phyloP scores from a whole-genome alignment of 2,888 invertebrate species.

The Sericinus montela region DNA sequence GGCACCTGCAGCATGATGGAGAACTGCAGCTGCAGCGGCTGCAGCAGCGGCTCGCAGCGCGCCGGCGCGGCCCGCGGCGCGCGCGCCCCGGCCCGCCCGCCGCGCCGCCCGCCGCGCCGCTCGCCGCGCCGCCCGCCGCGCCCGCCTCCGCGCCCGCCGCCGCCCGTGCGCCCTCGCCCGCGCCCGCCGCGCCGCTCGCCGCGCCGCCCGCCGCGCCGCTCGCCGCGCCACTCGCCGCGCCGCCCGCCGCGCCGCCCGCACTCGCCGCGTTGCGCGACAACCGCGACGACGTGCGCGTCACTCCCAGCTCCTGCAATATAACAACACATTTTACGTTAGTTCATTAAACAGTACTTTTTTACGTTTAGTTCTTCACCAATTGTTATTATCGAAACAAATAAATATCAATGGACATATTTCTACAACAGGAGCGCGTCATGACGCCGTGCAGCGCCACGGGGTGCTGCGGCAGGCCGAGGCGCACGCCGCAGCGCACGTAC shows the following conservation, averaged over 20 bases:
- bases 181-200: constrained; percentile 74
- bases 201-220: constrained; percentile 29
- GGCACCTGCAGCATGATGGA: constrained; percentile 86
- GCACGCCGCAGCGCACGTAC: too few relatives aligned
- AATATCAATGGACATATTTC: too few relatives aligned
- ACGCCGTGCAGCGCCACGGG: constrained; percentile 98
- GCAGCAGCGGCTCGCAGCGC: constrained; percentile 80
- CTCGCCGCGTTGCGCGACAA: constrained; percentile 82
- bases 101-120: constrained; percentile 20
- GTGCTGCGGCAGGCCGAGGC: constrained; percentile 98
- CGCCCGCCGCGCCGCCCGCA: constrained; percentile 54
- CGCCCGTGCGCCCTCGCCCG: constrained; percentile 32
- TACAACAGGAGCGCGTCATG: constrained; percentile 97
- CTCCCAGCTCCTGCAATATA: constrained; percentile 83
- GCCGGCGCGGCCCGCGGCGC: constrained; percentile 33
- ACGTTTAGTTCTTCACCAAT: too few relatives aligned
- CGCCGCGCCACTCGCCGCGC: constrained; percentile 61
- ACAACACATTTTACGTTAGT: too few relatives aligned
- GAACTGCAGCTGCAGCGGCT: constrained; percentile 93
- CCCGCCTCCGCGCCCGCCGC: constrained; percentile 41
- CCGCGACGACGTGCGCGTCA: constrained; percentile 88
- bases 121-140: constrained; percentile 42
- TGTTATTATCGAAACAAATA: too few relatives aligned
- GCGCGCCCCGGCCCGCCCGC: constrained; percentile 26
- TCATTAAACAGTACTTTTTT: too few relatives aligned